Evolutionary conservation across 2,113 vertebrate genomes (phyloP).

Genomic region (Engraulis encrasicolus): DNA sequence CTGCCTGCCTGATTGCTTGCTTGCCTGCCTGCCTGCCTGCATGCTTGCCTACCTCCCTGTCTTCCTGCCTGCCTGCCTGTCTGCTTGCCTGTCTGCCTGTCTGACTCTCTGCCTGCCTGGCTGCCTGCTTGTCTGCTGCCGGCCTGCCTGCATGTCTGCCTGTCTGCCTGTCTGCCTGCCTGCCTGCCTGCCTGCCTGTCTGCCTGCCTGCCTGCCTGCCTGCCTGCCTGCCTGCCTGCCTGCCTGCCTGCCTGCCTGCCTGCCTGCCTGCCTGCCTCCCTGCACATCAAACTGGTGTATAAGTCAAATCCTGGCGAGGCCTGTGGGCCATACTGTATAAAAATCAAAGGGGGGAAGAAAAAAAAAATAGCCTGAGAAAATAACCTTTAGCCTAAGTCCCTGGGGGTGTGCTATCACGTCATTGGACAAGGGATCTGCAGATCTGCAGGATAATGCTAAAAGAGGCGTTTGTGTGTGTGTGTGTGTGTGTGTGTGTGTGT

Average conservation of each 20-base stretch:
- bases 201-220: conserved; percentile 1
- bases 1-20: no score
- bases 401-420: conserved; percentile 31
- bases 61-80: no score
- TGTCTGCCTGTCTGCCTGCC: no score
- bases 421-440: conserved; percentile 20
- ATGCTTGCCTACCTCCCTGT: no score
- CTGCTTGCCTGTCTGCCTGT: no score
- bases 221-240: conserved; percentile 1
- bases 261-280: not conserved
- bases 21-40: no score
- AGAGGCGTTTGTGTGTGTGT: conserved; percentile 15
- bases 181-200: no score
- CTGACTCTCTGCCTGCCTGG: no score
- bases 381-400: conserved; percentile 52
- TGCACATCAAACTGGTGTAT: not conserved
- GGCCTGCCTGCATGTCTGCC: no score
- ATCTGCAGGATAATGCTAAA: conserved; percentile 22
- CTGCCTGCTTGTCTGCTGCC: no score
- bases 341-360: conserved; percentile 48
- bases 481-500: no score
- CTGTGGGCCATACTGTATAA: conserved; percentile 3
- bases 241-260: conserved; percentile 1
- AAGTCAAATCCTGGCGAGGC: conserved; percentile 20
- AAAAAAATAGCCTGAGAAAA: conserved; percentile 63